Percentiles rank a stretch among this genome's conserved stretches.
These are phyloP conservation scores for Coccyzus lansbergi DNA, from an alignment of 2,797 vertebrate genomes.

Conservation along the genomic window DNA sequence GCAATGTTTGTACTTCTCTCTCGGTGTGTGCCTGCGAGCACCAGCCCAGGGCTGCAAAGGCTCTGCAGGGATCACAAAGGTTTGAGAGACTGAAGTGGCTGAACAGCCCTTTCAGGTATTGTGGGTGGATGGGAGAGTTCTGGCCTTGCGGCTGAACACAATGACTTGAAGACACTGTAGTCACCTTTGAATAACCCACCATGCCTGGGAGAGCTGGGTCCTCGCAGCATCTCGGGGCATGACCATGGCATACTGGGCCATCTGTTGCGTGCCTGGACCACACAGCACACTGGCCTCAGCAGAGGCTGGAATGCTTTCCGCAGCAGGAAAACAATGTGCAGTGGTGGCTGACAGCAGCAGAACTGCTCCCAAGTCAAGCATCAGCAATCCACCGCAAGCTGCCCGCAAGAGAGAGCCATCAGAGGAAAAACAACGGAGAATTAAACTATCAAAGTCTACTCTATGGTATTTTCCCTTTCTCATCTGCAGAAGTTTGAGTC, in stretches of 20 bases:
- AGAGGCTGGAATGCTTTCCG: neutral
- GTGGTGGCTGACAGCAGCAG: neutral
- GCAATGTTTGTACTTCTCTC: no score
- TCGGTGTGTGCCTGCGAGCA: fast-evolving
- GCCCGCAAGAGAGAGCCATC: fast-evolving
- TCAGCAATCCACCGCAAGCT: neutral
- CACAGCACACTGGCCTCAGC: fast-evolving
- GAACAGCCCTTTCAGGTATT: fast-evolving
- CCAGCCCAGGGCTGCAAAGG: fast-evolving
- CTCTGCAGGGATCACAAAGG: neutral
- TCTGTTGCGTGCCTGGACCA: no score
- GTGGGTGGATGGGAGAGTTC: neutral
- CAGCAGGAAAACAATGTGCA: neutral
- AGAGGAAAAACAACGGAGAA: neutral
- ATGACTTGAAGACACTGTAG: fast-evolving
- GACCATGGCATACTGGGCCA: fast-evolving
- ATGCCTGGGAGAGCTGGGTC: fast-evolving
- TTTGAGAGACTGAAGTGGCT: neutral
- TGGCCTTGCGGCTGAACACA: fast-evolving
- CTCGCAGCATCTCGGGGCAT: fast-evolving
- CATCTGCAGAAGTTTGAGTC: neutral
- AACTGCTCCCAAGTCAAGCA: neutral
- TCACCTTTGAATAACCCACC: fast-evolving
- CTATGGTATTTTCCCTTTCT: neutral
- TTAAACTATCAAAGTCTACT: neutral